These are phyloP conservation scores for Anolis sagrei DNA, from an alignment of 2,113 vertebrate species.

Conservation along the genomic window DNA sequence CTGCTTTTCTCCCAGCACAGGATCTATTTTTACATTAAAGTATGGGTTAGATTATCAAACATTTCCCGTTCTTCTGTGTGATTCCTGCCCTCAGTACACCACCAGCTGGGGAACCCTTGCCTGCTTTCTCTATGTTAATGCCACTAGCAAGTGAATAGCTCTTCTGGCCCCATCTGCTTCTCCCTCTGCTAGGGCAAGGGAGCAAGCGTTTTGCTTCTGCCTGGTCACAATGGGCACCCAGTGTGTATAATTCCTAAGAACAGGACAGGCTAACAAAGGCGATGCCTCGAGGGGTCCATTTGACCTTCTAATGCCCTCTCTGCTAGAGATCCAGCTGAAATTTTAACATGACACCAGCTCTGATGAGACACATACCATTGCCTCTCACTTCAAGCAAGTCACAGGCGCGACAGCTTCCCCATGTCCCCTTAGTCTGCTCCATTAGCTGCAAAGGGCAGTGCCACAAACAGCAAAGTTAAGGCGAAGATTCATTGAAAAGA, in stretches of 20 bases:
- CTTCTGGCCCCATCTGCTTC: conserved; percentile 1
- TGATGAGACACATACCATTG: background rate
- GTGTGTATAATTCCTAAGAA: conserved; percentile 28
- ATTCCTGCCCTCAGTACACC: background rate
- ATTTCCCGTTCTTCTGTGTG: background rate
- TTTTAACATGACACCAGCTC: conserved; percentile 5
- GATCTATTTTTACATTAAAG: no score
- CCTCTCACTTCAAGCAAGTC: background rate
- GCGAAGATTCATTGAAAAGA: conserved; percentile 7
- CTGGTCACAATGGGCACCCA: background rate
- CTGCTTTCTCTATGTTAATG: background rate
- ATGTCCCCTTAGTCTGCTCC: conserved; percentile 5
- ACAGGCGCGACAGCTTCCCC: background rate
- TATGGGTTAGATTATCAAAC: background rate
- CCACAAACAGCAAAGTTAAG: conserved; percentile 1
- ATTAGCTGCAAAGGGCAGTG: conserved; percentile 9
- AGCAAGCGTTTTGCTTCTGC: conserved; percentile 17
- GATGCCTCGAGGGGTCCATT: background rate
- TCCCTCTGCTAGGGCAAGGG: conserved; percentile 5
- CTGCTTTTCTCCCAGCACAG: no score
- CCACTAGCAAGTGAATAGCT: background rate
- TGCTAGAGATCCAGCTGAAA: background rate
- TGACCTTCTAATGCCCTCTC: background rate
- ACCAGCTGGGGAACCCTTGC: background rate
- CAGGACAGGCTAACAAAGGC: conserved; percentile 15